These are phyloP conservation scores for Caenorhabditis sp. DNA, from an alignment of 2,888 invertebrate species.

Conservation along the genomic window DNA sequence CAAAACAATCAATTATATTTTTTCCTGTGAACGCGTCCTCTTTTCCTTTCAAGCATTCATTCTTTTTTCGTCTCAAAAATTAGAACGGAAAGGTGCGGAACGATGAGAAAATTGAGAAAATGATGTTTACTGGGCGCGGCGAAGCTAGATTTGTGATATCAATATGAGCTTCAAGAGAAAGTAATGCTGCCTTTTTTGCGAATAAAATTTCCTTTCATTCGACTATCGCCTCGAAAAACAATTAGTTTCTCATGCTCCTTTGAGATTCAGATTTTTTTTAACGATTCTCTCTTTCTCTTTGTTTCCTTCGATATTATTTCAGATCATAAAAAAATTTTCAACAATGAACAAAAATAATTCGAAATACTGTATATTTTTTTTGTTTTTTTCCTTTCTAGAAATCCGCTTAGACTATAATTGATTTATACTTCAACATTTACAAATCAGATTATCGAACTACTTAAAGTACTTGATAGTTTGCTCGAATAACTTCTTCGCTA, in stretches of 20 bases:
- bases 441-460: too few species aligned
- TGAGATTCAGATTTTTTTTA: constrained; percentile 2
- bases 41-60: neutral
- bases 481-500: too few species aligned
- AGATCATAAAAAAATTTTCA: too few species aligned
- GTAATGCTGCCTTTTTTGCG: neutral
- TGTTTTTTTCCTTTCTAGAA: too few species aligned
- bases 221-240: constrained; percentile 9
- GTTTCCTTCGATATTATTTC: too few species aligned
- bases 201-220: constrained; percentile 7
- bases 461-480: too few species aligned
- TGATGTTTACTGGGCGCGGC: constrained; percentile 15
- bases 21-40: neutral
- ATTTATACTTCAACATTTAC: too few species aligned
- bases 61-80: neutral
- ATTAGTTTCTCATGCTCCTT: neutral
- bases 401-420: constrained; percentile 34
- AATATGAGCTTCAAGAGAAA: constrained; percentile 12
- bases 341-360: too few species aligned
- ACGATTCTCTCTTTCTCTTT: neutral
- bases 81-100: constrained; percentile 7
- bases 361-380: too few species aligned
- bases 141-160: constrained; percentile 18
- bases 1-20: neutral
- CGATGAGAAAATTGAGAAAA: constrained; percentile 3